Percentiles rank a stretch among this genome's conserved stretches.
phyloP scores from a whole-genome alignment of 1,140 invertebrate genomes.

The Wasmannia auropunctata region DNA sequence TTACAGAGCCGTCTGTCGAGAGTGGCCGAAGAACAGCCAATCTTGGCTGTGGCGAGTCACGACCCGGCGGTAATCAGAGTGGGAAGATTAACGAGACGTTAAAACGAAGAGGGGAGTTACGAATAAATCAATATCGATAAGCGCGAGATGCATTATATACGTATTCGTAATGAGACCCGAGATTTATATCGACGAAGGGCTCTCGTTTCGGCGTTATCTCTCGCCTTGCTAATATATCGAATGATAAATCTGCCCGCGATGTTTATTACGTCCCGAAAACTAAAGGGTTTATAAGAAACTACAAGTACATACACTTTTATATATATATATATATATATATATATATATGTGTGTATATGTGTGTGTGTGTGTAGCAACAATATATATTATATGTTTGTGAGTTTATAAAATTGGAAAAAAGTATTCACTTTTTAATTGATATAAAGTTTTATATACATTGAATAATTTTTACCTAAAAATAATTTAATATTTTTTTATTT shows the following conservation, averaged over 20 bases:
- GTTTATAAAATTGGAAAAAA: background rate
- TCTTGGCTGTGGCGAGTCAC: slow-evolving; percentile 43
- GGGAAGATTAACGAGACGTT: slow-evolving; percentile 72
- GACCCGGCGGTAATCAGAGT: slow-evolving; percentile 62
- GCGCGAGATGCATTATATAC: slow-evolving; percentile 68
- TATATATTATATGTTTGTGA: background rate
- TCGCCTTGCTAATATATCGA: slow-evolving; percentile 16
- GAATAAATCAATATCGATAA: slow-evolving; percentile 75
- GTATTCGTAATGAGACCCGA: slow-evolving; percentile 67
- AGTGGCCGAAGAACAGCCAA: slow-evolving; percentile 31
- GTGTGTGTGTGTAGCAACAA: background rate
- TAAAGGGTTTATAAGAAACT: background rate
- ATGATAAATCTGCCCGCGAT: slow-evolving; percentile 51
- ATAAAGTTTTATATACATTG: too few species aligned
- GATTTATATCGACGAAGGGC: slow-evolving; percentile 62
- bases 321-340: too few species aligned
- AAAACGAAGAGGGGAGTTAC: slow-evolving; percentile 62
- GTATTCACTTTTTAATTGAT: background rate
- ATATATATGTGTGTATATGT: too few species aligned
- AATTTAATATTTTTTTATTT: background rate
- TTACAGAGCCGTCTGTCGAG: slow-evolving; percentile 9
- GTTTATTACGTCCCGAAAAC: background rate
- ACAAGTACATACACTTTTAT: background rate
- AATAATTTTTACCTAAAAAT: background rate
- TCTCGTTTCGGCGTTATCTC: slow-evolving; percentile 35